Evolutionary conservation across 2,113 vertebrate genomes (phyloP), one percentile per base, ranked within the genome.

Genomic region (Mesitornis unicolor): DNA sequence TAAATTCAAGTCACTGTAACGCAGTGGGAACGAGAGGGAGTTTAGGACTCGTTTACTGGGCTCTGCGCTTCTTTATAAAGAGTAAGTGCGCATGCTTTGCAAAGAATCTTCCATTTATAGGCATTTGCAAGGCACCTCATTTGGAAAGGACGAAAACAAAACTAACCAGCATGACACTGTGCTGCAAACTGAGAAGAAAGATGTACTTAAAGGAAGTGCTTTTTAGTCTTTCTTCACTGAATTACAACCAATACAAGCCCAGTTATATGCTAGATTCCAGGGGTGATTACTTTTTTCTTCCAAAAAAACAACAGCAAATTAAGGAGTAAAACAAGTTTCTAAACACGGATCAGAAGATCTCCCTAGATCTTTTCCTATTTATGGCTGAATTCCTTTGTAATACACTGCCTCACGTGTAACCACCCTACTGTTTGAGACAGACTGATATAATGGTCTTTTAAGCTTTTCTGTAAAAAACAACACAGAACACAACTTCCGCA

Each of bases 71-170:
- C 87, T 74, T 87, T 74, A 76, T 20, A 83, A 64, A 57, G 31
- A 94, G 50, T 24, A 60, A 94, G 31, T 3, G 8, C 2, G 3
- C 51, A 74, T 53, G 57, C 75, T 70, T 89, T 69, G 84, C 53
- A 80, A 91, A 89, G 50, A 90, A 84, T 59, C 82, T 94, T 80
- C 89, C 91, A 71, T 88, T 95, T 88, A 93, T 73, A 96, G 93
- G 56, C 78, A 95, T 82, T 88, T 74, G 91, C 84, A 79, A 89
- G 71, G 76, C 76, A 84, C 86, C 91, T 95, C 53, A 91, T 91
- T 86, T 73, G 84, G 91, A 76, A 91, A 82, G 53, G 84, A 84
- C 57, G 81, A 84, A 92, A 95, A 93, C 45, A 94, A 86, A 93
- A 75, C 81, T 51, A 87, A 86, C 26, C 89, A 86, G 85, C 69